Conservation (phyloP, 2,797 vertebrate species). For the Enteromius afrohamiltoni region DNA sequence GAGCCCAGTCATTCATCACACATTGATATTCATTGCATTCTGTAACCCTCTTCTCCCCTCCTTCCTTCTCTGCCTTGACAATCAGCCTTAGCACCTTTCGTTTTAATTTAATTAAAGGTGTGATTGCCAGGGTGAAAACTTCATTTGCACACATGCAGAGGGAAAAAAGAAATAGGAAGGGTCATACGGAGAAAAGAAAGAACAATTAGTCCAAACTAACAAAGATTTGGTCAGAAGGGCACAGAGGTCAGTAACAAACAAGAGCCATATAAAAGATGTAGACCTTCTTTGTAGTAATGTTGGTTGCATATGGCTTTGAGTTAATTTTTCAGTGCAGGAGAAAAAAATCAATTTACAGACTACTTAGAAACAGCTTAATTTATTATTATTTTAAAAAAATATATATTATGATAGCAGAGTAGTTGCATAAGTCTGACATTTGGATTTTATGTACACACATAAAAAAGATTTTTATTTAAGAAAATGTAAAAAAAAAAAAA, state of each 20-base stretch:
- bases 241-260: conserved; percentile 38
- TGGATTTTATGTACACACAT: not conserved
- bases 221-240: conserved; percentile 55
- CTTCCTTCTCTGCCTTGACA: conserved; percentile 69
- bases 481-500: too few species aligned
- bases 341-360: not conserved
- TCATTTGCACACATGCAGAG: conserved; percentile 72
- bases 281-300: not conserved
- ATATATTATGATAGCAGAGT: not conserved
- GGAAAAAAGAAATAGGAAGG: conserved; percentile 55
- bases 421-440: not conserved
- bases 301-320: not conserved
- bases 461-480: not conserved
- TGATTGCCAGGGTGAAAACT: conserved; percentile 77
- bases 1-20: conserved; percentile 75
- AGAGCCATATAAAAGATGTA: not conserved
- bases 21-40: conserved; percentile 82
- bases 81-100: conserved; percentile 80
- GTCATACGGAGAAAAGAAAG: conserved; percentile 62
- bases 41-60: conserved; percentile 56
- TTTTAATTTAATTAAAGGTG: conserved; percentile 86
- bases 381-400: too few species aligned
- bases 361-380: not conserved
- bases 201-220: conserved; percentile 76
- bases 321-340: not conserved